phyloP scores from a whole-genome alignment of 2,888 invertebrate genomes.

The Pteria penguin region DNA sequence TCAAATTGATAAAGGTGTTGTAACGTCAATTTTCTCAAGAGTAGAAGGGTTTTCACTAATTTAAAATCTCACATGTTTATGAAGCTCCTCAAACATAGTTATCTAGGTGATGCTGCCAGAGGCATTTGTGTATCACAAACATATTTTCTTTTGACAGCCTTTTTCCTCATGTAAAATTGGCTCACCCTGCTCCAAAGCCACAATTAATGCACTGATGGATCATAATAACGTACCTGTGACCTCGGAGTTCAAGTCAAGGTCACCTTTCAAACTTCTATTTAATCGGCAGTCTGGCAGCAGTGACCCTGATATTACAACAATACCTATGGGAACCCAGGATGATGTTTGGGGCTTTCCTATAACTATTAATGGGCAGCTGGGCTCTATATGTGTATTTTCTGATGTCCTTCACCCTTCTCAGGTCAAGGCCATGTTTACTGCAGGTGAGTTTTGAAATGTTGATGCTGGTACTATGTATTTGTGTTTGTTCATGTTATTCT shows the following conservation, averaged over 20 bases:
- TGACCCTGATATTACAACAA: conserved; percentile 83
- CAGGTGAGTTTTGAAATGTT: too few species aligned
- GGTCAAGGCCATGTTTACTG: conserved; percentile 77
- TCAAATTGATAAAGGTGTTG: too few species aligned
- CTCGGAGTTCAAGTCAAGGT: conserved; percentile 52
- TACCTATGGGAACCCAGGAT: conserved; percentile 83
- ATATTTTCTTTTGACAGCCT: conserved; percentile 48
- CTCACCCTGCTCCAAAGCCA: conserved; percentile 53
- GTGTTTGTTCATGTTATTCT: too few species aligned
- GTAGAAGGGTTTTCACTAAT: too few species aligned
- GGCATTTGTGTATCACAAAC: not conserved
- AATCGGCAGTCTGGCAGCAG: conserved; percentile 45
- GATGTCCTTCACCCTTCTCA: conserved; percentile 79
- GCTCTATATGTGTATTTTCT: conserved; percentile 82
- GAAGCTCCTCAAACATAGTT: not conserved
- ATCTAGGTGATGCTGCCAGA: not conserved
- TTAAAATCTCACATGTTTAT: not conserved
- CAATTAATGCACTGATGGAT: conserved; percentile 19
- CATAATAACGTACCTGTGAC: conserved; percentile 26
- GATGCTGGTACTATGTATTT: too few species aligned
- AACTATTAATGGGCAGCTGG: conserved; percentile 83
- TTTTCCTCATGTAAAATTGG: conserved; percentile 61
- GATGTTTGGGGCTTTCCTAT: conserved; percentile 82
- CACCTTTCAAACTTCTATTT: conserved; percentile 59
- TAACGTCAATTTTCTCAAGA: too few species aligned